Evolutionary conservation across 2,797 vertebrate genomes (phyloP), one percentile per base, ranked within the genome.

Genomic region (Lacerta viridis): DNA sequence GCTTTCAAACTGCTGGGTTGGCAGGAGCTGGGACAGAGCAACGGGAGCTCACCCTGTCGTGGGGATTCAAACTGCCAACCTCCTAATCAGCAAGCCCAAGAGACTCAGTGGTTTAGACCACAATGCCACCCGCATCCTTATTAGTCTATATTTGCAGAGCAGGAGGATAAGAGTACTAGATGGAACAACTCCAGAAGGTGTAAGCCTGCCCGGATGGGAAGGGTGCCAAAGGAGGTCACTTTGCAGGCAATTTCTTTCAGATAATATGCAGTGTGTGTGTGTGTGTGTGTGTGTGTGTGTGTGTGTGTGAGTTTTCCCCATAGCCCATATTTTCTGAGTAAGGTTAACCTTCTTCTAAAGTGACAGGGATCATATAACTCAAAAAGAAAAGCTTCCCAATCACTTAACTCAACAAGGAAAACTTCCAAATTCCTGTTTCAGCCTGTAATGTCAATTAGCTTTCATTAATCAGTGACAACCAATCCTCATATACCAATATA

Each of bases 381-480:
- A 85, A 64, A 43, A 55, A 74, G 77, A 74, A 84, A 75, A 66
- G 59, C 59, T 46, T 43, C n/a, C 39, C 55, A 69, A 46, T 23
- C 72, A 55, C 74, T 83, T 79, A 76, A 27, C 72, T 69, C 27
- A 71, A 27, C n/a, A 39, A 80, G 17, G 77, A 85, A 80, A 64
- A 74, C 9, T 74, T n/a, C 59, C 59, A 50, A 9, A 85, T 88
- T 83, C 80, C 29, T 75, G 23, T 66, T 80, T 66, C 43, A 76
- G 23, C 75, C 76, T 18, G 41, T 74, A 80, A 74, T 46, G 77
- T 68, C 68, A 89, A 85, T 66, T 74, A 76, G 59, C 10, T 85
- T 85, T 68, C 59, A 80, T 80, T 75, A 74, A 85, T 68, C 83
- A 85, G 39, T 74, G 41, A 85, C 39, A 80, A 85, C 59, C 69